Conservation (phyloP, 2,888 invertebrate species). For the Rhamphomyia laevipes region DNA sequence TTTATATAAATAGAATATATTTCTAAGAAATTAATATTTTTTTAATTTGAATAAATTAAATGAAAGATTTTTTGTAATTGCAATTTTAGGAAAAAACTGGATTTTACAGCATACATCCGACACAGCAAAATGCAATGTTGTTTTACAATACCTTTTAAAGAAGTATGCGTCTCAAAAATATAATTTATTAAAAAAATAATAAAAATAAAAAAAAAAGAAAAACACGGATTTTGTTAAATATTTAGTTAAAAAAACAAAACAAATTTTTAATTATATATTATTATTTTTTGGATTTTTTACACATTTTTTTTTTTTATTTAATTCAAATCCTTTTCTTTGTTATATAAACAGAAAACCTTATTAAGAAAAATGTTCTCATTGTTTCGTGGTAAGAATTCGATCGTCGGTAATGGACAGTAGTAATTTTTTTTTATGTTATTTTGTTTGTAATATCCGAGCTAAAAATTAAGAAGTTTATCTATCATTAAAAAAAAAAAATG, state of each 20-base stretch:
- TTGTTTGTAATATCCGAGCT: too few species aligned
- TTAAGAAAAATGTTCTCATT: too few species aligned
- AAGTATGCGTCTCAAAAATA: slow-evolving; percentile 48
- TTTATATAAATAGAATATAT: too few species aligned
- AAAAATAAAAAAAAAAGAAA: slow-evolving; percentile 9
- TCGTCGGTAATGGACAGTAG: too few species aligned
- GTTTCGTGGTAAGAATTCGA: too few species aligned
- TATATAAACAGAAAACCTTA: too few species aligned
- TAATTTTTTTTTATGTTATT: too few species aligned
- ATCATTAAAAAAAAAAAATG: not conserved
- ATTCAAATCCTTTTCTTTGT: too few species aligned
- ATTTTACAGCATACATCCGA: slow-evolving; percentile 83
- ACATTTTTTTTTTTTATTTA: not conserved
- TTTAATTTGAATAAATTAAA: not conserved
- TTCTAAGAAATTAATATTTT: too few species aligned
- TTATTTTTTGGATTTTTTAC: slow-evolving; percentile 5
- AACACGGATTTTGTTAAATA: slow-evolving; percentile 1
- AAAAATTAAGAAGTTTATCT: not conserved
- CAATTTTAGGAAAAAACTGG: slow-evolving; percentile 78
- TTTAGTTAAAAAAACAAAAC: slow-evolving; percentile 2
- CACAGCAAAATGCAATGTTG: slow-evolving; percentile 71
- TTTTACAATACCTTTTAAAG: slow-evolving; percentile 80
- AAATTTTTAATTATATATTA: not conserved
- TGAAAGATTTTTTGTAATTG: slow-evolving; percentile 35
- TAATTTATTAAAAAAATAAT: slow-evolving; percentile 10